Evolutionary conservation across 2,113 vertebrate genomes (phyloP).

Genomic region (Leucoraja erinaceus): DNA sequence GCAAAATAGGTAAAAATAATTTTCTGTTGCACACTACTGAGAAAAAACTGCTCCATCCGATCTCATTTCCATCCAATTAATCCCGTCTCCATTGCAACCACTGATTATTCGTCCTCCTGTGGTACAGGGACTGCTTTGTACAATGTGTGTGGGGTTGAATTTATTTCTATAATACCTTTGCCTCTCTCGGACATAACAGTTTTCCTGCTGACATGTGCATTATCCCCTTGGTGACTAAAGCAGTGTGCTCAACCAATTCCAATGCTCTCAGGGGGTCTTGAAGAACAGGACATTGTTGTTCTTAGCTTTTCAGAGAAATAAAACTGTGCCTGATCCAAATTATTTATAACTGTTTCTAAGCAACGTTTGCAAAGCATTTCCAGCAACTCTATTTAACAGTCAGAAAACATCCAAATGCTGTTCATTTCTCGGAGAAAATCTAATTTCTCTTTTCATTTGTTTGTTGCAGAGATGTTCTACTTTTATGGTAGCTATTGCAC

Average conservation of each 20-base stretch:
- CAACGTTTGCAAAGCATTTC: slow-evolving; percentile 1
- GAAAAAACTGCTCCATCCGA: too few species aligned
- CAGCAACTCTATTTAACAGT: background rate
- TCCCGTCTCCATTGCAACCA: background rate
- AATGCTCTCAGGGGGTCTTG: background rate
- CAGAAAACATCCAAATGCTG: slow-evolving; percentile 20
- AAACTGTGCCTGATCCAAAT: background rate
- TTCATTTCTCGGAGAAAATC: background rate
- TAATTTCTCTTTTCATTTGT: background rate
- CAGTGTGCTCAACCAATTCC: background rate
- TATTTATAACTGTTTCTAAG: slow-evolving; percentile 3
- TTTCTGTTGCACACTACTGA: too few species aligned
- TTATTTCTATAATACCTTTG: background rate
- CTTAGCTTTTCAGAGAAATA: background rate
- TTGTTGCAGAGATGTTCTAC: background rate
- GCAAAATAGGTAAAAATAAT: too few species aligned
- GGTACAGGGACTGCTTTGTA: background rate
- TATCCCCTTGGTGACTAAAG: background rate
- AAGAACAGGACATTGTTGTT: slow-evolving; percentile 14
- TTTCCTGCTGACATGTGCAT: background rate
- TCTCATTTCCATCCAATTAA: too few species aligned
- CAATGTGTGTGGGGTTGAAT: background rate
- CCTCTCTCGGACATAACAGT: background rate
- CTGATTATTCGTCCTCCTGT: background rate
- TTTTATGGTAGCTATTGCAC: background rate